Percentiles rank a stretch among this genome's conserved stretches.
phyloP scores from a whole-genome alignment of 2,797 vertebrate species.

The Bothrops alternatus region DNA sequence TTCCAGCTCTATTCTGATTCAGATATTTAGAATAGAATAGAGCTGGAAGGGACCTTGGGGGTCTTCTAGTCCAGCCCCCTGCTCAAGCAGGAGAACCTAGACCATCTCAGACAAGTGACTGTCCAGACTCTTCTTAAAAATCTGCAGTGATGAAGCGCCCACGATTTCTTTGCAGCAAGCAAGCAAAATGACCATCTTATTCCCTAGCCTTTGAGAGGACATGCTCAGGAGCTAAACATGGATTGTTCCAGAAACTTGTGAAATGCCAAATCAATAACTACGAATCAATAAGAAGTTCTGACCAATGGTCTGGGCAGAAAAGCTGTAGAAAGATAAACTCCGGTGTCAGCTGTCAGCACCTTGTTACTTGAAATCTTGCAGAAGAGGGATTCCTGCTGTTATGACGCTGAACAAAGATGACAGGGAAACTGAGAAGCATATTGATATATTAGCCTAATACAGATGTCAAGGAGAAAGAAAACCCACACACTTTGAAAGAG shows the following conservation, averaged over 20 bases:
- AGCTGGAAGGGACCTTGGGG: no score
- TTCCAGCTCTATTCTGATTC: no score
- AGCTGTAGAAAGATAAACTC: not conserved
- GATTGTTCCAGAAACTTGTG: not conserved
- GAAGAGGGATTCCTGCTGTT: not conserved
- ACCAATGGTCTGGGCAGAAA: not conserved
- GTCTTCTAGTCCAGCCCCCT: no score
- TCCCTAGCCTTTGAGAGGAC: not conserved
- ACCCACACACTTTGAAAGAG: not conserved
- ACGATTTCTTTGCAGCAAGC: not conserved
- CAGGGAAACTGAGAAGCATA: not conserved
- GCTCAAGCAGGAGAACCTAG: no score
- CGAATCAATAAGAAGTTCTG: not conserved
- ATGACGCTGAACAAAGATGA: constrained; percentile 2
- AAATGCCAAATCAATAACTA: not conserved
- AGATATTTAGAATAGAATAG: no score
- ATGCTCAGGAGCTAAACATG: not conserved
- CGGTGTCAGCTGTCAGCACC: not conserved
- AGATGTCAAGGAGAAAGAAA: not conserved
- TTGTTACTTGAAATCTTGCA: not conserved
- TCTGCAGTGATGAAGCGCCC: no score
- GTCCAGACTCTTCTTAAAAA: no score
- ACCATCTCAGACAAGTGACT: no score
- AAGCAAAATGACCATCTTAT: not conserved
- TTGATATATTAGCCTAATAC: constrained; percentile 1